Percentiles rank a stretch among this genome's conserved stretches.
These are phyloP conservation scores for Myotis myotis DNA, from an alignment of 2,797 vertebrate species.

Conservation along the genomic window DNA sequence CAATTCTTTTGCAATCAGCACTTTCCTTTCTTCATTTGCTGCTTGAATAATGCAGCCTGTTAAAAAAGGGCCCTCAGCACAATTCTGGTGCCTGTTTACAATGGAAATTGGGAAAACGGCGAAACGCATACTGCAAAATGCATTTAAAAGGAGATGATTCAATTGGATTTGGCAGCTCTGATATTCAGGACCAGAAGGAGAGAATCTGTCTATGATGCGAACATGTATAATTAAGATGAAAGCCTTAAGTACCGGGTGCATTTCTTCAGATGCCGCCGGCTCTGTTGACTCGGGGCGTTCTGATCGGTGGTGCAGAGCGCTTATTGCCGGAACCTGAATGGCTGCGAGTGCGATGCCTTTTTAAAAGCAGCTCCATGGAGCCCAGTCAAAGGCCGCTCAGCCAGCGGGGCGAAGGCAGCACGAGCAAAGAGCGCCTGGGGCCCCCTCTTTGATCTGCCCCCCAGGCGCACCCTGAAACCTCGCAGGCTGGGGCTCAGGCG, in stretches of 20 bases:
- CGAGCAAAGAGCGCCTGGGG: accelerated
- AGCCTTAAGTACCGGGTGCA: constrained; percentile 75
- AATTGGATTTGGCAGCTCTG: constrained; percentile 81
- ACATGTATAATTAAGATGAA: constrained; percentile 82
- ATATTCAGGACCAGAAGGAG: constrained; percentile 80
- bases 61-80: constrained; percentile 77
- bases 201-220: constrained; percentile 78
- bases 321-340: constrained; percentile 70
- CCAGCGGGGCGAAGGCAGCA: neutral
- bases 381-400: neutral
- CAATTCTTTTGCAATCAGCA: constrained; percentile 79
- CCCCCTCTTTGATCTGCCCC: neutral
- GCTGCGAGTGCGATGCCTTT: constrained; percentile 56
- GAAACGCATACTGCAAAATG: constrained; percentile 70
- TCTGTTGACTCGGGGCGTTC: constrained; percentile 64
- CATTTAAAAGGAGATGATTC: constrained; percentile 79
- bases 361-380: neutral
- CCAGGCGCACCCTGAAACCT: neutral
- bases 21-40: constrained; percentile 76
- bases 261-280: constrained; percentile 77
- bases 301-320: constrained; percentile 54
- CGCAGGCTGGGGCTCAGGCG: neutral
- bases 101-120: constrained; percentile 78
- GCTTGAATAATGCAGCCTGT: constrained; percentile 74
- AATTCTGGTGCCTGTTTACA: constrained; percentile 78